phyloP scores from a whole-genome alignment of 2,797 vertebrate genomes.

The Tolypeutes matacus region DNA sequence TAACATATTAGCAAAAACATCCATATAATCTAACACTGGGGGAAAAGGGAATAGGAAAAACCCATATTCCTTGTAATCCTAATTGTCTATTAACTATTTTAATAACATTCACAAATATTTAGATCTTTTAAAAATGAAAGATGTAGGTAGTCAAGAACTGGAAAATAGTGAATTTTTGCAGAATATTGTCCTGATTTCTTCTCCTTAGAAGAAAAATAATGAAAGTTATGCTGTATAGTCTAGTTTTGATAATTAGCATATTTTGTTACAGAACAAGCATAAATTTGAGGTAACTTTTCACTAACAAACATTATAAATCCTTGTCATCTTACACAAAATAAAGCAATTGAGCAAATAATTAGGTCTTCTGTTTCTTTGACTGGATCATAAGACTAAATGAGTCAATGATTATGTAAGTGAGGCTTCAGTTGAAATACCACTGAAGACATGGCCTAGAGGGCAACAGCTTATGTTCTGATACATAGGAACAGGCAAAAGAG shows the following conservation, averaged over 20 bases:
- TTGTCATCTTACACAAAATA: neutral
- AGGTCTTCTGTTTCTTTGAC: neutral
- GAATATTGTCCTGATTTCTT: neutral
- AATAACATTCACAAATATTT: neutral
- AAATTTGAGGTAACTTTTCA: neutral
- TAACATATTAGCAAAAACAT: neutral
- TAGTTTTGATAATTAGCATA: conserved; percentile 1
- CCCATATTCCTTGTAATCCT: neutral
- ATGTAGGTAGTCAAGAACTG: neutral
- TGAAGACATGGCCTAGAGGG: neutral
- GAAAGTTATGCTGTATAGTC: neutral
- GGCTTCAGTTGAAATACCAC: neutral
- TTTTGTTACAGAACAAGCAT: neutral
- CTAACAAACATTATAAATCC: neutral
- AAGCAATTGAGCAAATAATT: neutral
- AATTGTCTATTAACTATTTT: neutral
- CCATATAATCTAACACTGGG: neutral
- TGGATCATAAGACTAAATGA: neutral
- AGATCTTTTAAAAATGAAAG: conserved; percentile 2
- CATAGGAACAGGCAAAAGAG: neutral
- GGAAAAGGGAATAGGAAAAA: neutral
- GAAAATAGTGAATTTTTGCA: neutral
- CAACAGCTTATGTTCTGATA: neutral
- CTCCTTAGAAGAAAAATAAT: neutral
- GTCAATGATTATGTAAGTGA: neutral